phyloP scores from a whole-genome alignment of 2,888 invertebrate genomes.

The Cheilosia vulpina region DNA sequence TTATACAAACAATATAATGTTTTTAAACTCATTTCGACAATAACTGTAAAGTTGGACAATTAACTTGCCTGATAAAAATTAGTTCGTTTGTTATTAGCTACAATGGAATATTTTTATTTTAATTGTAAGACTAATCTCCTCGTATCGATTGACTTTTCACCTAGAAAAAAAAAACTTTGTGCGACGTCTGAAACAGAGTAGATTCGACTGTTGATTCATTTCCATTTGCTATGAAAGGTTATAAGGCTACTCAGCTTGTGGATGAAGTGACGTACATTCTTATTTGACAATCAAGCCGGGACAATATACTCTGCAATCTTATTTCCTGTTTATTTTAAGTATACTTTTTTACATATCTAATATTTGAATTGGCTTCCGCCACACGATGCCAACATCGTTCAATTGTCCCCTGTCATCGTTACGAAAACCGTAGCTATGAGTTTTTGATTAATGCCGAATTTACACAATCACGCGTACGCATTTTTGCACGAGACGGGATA shows the following conservation, averaged over 20 bases:
- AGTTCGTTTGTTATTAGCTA: conserved; percentile 6
- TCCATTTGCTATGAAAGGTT: neutral
- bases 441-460: too few species aligned
- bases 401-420: too few species aligned
- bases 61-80: neutral
- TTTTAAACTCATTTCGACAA: too few species aligned
- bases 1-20: too few species aligned
- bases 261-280: neutral
- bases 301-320: neutral
- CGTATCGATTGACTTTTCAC: conserved; percentile 58
- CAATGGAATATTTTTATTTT: conserved; percentile 2
- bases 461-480: too few species aligned
- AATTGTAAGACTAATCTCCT: conserved; percentile 44
- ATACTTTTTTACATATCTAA: too few species aligned
- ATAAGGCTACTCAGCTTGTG: neutral
- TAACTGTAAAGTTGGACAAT: too few species aligned
- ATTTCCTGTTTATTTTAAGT: too few species aligned
- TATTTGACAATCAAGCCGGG: neutral
- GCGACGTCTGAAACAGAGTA: neutral
- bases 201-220: neutral
- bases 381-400: too few species aligned
- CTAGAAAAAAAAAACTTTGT: neutral
- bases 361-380: too few species aligned
- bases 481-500: too few species aligned
- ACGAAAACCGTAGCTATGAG: too few species aligned